Percentiles rank a stretch among this genome's conserved stretches.
These are phyloP conservation scores for Chymomyza fuscimana DNA, from an alignment of 2,888 invertebrate species.

Conservation along the genomic window DNA sequence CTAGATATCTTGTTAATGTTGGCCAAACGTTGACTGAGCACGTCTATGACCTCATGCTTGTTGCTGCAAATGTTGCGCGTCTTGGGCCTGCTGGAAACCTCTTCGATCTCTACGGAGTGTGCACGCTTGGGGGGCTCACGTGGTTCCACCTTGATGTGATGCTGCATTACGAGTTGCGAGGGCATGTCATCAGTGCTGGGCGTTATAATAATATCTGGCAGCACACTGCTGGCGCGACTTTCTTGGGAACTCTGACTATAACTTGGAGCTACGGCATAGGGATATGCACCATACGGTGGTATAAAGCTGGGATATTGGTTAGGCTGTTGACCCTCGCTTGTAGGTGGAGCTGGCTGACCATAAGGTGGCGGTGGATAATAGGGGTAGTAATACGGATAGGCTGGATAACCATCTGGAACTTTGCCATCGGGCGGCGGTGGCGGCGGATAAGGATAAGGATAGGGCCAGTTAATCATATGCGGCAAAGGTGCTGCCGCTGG, in stretches of 20 bases:
- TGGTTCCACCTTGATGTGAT: constrained; percentile 66
- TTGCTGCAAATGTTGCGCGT: constrained; percentile 45
- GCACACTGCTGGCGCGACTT: constrained; percentile 71
- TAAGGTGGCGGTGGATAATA: constrained; percentile 62
- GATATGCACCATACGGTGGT: constrained; percentile 56
- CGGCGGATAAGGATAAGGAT: constrained; percentile 71
- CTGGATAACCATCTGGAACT: constrained; percentile 54
- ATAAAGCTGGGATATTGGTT: constrained; percentile 53
- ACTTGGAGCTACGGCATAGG: constrained; percentile 66
- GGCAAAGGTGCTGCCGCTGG: constrained; percentile 19
- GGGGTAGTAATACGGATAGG: constrained; percentile 74
- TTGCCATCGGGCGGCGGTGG: constrained; percentile 58
- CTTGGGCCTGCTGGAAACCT: constrained; percentile 41
- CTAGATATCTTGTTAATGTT: constrained; percentile 66
- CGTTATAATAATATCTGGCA: constrained; percentile 78
- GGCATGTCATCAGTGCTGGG: constrained; percentile 76
- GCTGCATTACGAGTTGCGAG: constrained; percentile 68
- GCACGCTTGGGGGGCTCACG: constrained; percentile 56
- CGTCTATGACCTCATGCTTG: constrained; percentile 70
- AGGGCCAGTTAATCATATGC: constrained; percentile 64
- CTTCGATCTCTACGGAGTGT: constrained; percentile 67
- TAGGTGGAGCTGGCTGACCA: constrained; percentile 38
- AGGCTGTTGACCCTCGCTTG: constrained; percentile 38
- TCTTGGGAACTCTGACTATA: constrained; percentile 63
- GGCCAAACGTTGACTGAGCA: constrained; percentile 69